Evolutionary conservation across 1,140 invertebrate species (phyloP).

Genomic region (Panulirus ornatus): DNA sequence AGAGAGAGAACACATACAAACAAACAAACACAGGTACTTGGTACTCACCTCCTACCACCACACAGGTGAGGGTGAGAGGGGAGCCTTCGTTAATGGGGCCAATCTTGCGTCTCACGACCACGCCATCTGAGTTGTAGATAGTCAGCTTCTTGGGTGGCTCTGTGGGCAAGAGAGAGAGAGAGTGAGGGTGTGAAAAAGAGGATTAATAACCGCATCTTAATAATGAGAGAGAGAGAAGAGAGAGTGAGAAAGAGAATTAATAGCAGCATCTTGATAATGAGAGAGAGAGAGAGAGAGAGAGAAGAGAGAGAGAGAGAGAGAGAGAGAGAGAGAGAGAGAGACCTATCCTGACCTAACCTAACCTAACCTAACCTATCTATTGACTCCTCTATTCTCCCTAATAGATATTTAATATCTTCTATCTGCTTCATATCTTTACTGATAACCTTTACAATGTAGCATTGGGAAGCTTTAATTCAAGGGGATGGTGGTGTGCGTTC

Average conservation of each 20-base stretch:
- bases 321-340: background rate
- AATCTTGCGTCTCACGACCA: slow-evolving; percentile 83
- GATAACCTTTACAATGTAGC: too few relatives aligned
- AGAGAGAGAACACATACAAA: background rate
- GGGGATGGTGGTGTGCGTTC: too few relatives aligned
- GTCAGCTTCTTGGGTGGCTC: slow-evolving; percentile 75
- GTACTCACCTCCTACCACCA: slow-evolving; percentile 63
- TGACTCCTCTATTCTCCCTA: too few relatives aligned
- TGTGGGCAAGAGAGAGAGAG: slow-evolving; percentile 32
- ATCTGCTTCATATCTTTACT: too few relatives aligned
- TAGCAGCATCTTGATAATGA: background rate
- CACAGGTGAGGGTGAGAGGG: slow-evolving; percentile 48
- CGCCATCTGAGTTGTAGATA: slow-evolving; percentile 79
- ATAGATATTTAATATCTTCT: too few relatives aligned
- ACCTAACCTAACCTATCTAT: background rate
- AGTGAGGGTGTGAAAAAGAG: background rate
- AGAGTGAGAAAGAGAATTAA: background rate
- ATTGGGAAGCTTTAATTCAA: too few relatives aligned
- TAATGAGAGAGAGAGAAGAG: background rate
- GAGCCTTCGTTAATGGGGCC: slow-evolving; percentile 63
- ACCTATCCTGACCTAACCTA: background rate
- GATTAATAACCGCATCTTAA: too few relatives aligned
- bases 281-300: background rate
- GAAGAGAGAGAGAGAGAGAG: background rate
- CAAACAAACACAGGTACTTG: background rate